Base-by-base conservation (phyloP, 2,113 vertebrate genomes). In the Columbina picui region DNA sequence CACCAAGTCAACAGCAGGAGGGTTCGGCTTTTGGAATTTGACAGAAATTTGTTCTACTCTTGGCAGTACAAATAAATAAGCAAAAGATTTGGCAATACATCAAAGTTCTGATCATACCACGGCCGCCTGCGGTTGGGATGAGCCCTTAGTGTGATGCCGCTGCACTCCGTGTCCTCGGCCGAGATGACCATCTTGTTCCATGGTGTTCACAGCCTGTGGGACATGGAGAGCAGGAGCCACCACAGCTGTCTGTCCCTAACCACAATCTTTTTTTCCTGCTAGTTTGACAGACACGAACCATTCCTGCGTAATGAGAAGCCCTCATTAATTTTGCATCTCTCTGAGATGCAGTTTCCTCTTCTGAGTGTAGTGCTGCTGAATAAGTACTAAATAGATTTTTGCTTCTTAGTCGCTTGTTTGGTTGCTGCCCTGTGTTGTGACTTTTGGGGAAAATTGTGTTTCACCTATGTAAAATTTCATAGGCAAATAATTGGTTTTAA, bases 11-110 rank as follows among this genome's bases (percentile, higher is more conserved):
- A 36, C 0, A 0, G 45, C 12, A 26, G 55, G 39, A 76, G 22
- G 9, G 16, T 26, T 90, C 64, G 64, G 32, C 65, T 84, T 80
- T 64, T 80, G 79, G 68, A 41, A 91, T 83, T 71, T 29, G 69
- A 79, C 74, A 76, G 14, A 84, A 84, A 76, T 74, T 34, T 59
- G 14, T 92, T 86, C 61, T 64, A 1, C 32, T 84, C 30, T 50
- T 30, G 57, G 47, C 50, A 73, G 23, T 50, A 73, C 49, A 94
- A 94, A 80, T 41, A 91, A 91, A 85, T 56, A 90, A 85, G 39
- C 57, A 75, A 59, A 84, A 78, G 64, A 53, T 75, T 18, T 87
- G 78, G 12, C 34, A 89, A 55, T 85, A 70, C 84, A 76, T 78
- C 67, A 6, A 73, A 69, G 67, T 56, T 25, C 65, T 61, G 45